Percentiles rank a stretch among this genome's conserved stretches.
phyloP scores from a whole-genome alignment of 1,140 invertebrate species.

The Contarinia nasturtii region DNA sequence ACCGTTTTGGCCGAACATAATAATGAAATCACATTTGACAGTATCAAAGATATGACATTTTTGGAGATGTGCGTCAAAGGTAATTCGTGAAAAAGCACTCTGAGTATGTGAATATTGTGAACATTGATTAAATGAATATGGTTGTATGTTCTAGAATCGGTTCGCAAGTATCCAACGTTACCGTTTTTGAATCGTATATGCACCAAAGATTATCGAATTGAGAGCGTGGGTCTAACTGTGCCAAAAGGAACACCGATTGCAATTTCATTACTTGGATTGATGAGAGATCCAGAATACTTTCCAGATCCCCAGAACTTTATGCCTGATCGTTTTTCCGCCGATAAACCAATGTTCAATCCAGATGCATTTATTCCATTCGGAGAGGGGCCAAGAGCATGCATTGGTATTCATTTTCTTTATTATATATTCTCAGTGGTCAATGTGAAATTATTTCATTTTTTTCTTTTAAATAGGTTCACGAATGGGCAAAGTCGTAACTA shows the following conservation, averaged over 20 bases:
- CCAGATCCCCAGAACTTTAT: conserved; percentile 41
- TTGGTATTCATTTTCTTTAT: conserved; percentile 30
- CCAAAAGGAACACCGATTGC: conserved; percentile 25
- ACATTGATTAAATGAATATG: no score
- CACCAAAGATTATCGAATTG: conserved; percentile 22
- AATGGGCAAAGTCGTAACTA: background rate
- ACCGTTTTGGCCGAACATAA: conserved; percentile 21
- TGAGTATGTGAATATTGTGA: no score
- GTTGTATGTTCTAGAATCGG: conserved; percentile 24
- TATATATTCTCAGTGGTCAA: no score
- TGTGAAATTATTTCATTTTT: background rate
- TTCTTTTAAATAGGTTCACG: background rate
- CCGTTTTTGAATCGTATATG: conserved; percentile 27
- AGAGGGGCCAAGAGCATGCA: conserved; percentile 45
- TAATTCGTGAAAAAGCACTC: conserved; percentile 4
- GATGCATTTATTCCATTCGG: conserved; percentile 43
- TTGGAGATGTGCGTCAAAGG: conserved; percentile 32
- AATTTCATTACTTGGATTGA: conserved; percentile 24
- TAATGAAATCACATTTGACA: conserved; percentile 29
- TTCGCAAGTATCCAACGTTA: conserved; percentile 37
- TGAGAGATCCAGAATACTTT: conserved; percentile 32
- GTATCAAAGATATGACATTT: conserved; percentile 30
- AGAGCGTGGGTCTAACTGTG: conserved; percentile 18
- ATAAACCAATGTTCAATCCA: conserved; percentile 18
- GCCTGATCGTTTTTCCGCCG: conserved; percentile 38